A percentile compares a stretch with the other conserved stretches of the same genome.
Conservation (phyloP, 2,888 invertebrate species). For the Limnephilus auricula region DNA sequence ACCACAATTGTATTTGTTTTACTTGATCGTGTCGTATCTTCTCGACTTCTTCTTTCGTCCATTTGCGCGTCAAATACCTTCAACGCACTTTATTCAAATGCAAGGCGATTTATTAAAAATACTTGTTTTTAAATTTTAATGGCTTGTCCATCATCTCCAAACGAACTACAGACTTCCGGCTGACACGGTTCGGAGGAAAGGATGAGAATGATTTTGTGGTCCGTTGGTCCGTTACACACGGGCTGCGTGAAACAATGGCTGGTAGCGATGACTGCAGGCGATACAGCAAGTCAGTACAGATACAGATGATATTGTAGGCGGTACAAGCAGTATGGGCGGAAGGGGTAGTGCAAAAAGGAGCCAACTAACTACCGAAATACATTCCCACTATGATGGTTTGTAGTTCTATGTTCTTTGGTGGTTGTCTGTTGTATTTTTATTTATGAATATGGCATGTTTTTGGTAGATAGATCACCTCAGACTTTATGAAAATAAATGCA, state of each 20-base stretch:
- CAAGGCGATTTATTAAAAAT: no score
- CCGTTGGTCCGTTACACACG: conserved; percentile 60
- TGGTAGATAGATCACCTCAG: background rate
- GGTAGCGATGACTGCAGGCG: conserved; percentile 19
- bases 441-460: background rate
- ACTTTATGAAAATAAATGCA: background rate
- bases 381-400: background rate
- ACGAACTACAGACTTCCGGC: conserved; percentile 30
- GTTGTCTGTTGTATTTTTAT: background rate
- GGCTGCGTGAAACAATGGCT: conserved; percentile 60
- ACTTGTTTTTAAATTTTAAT: no score
- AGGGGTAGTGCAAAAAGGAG: background rate
- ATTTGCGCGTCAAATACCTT: no score
- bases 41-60: no score
- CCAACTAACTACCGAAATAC: background rate
- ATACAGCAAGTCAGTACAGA: background rate
- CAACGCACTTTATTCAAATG: no score
- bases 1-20: no score
- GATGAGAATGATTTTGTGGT: conserved; percentile 64
- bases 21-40: no score
- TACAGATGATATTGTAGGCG: no score
- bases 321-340: background rate
- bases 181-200: conserved; percentile 54
- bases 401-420: background rate
- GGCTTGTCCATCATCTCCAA: background rate